A percentile compares a stretch with the other conserved stretches of the same genome.
These are phyloP conservation scores for Paralichthys olivaceus DNA, from an alignment of 2,113 vertebrate genomes.

Conservation along the genomic window DNA sequence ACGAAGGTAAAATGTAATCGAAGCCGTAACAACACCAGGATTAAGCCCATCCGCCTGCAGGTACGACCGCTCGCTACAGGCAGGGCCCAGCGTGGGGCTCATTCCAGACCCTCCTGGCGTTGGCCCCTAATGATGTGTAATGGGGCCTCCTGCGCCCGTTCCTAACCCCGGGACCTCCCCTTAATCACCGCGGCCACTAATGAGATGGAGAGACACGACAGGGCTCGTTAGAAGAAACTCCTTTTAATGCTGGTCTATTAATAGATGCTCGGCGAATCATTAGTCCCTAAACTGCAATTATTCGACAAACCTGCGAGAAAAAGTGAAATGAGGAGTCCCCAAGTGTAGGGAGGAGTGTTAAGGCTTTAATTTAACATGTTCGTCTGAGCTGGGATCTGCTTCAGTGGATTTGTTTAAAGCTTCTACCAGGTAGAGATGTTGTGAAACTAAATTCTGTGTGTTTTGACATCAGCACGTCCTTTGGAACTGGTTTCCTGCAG, in stretches of 20 bases:
- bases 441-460: background rate
- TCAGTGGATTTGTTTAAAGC: background rate
- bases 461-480: too few relatives aligned
- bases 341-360: background rate
- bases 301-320: conserved; percentile 18
- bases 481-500: too few relatives aligned
- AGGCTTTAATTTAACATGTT: background rate
- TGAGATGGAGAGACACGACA: conserved; percentile 78
- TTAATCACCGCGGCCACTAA: conserved; percentile 75
- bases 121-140: conserved; percentile 76
- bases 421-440: background rate
- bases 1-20: conserved; percentile 5
- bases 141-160: conserved; percentile 64
- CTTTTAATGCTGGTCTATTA: conserved; percentile 65
- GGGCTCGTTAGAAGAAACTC: conserved; percentile 65
- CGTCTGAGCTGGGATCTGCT: background rate
- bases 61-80: conserved; percentile 32
- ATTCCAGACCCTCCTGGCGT: conserved; percentile 43
- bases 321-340: conserved; percentile 21
- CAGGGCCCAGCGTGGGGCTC: conserved; percentile 50
- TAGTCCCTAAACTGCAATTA: conserved; percentile 73
- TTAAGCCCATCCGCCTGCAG: conserved; percentile 47
- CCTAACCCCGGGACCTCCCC: conserved; percentile 69
- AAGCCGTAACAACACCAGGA: conserved; percentile 28
- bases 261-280: conserved; percentile 69